Evolutionary conservation across 2,113 vertebrate genomes (phyloP).

Genomic region (Pavo muticus): DNA sequence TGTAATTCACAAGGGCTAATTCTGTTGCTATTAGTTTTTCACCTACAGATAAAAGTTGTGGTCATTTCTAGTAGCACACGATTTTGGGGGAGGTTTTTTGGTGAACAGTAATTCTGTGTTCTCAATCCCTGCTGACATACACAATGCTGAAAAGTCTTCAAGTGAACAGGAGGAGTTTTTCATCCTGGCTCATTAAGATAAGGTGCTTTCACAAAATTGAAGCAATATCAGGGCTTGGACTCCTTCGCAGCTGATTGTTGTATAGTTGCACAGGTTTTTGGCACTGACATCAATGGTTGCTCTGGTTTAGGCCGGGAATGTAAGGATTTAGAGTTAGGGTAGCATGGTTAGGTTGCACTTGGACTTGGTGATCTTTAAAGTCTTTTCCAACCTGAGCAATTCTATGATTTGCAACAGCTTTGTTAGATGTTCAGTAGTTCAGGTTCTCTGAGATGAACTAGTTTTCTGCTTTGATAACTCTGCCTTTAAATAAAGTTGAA

Average conservation of each 20-base stretch:
- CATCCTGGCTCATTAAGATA: not conserved
- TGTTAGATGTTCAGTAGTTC: not conserved
- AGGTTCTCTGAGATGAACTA: not conserved
- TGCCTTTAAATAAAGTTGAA: not conserved
- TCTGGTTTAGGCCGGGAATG: not conserved
- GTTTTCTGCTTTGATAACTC: not conserved
- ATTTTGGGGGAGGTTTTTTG: not conserved
- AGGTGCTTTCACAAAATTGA: not conserved
- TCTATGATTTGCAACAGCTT: not conserved
- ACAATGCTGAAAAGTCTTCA: not conserved
- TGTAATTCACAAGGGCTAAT: not conserved
- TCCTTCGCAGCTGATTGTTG: not conserved
- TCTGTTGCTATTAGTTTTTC: not conserved
- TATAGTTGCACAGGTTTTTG: not conserved
- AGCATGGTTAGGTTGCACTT: no score
- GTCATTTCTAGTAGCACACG: not conserved
- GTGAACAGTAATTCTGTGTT: not conserved
- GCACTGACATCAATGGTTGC: not conserved
- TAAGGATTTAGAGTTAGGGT: not conserved
- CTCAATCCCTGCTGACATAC: not conserved
- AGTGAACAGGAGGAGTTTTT: not conserved
- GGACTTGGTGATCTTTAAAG: no score
- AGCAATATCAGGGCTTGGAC: not conserved
- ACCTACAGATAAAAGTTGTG: not conserved
- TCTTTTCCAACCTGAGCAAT: no score